Evolutionary conservation across 2,113 vertebrate species (phyloP), one percentile per base, ranked within the genome.

Genomic region (Formicarius rufipectus): DNA sequence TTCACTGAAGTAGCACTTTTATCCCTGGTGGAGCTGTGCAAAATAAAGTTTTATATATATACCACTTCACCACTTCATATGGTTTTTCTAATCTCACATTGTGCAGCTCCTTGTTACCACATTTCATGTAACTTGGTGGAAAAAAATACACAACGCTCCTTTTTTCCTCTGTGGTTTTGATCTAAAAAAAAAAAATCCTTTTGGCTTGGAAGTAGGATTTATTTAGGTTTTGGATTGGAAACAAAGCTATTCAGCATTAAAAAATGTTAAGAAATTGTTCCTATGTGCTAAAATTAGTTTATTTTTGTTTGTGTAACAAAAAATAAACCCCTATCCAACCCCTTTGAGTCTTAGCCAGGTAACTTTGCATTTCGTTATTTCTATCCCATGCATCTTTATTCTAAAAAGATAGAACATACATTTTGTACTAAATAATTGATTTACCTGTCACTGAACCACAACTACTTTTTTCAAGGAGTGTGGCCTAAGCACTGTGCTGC

Each of bases 1-100:
- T 92, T 47, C 56, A 88, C 81, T 77, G 67, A 93, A 90, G 49
- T 58, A 85, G 59, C 73, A 75, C 60, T 96, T 92, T 72, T 84
- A 78, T 92, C 60, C 89, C 66, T 76, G n/a, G 44, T 60, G 67
- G 49, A 64, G 37, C 52, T 78, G 47, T 49, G 72, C 8, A 74
- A 94, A 84, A 86, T 33, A 9, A 71, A 95, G 52, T 90, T 93
- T 86, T 83, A 60, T 33, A 80, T 45, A 72, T 19, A 49, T 73
- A n/a, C n/a, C 13, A 18, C 74, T 93, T 72, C 52, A 66, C 53
- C 21, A 40, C 44, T 63, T 94, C 47, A 37, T 68, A 37, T 80
- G 67, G 53, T 63, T 91, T 91, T 95, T 91, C 31, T 76, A 75
- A 73, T 77, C 82, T 90, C 1, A 2, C 35, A 28, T 91, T 80